These are phyloP conservation scores for Athripsodes cinereus DNA, from an alignment of 2,888 invertebrate genomes.

Conservation along the genomic window DNA sequence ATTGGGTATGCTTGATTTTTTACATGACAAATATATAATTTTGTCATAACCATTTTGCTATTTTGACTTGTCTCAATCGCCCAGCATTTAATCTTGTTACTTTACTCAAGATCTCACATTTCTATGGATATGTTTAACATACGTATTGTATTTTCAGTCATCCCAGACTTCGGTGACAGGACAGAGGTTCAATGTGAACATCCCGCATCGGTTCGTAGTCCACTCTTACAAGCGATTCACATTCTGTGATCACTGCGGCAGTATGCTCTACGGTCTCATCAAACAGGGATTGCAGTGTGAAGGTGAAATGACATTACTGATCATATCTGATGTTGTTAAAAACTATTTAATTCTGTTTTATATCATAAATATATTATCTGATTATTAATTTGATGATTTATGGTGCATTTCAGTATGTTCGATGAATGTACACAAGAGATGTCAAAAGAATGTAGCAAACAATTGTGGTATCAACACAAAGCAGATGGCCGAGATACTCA, in stretches of 20 bases:
- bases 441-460: constrained; percentile 98
- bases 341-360: too few species aligned
- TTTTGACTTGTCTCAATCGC: too few species aligned
- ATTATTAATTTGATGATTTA: background rate
- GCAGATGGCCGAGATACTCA: constrained; percentile 90
- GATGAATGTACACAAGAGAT: constrained; percentile 97
- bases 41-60: too few species aligned
- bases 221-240: constrained; percentile 98
- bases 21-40: too few species aligned
- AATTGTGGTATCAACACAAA: constrained; percentile 98
- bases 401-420: constrained; percentile 75
- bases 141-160: constrained; percentile 16
- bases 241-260: constrained; percentile 99
- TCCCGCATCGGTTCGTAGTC: constrained; percentile 93
- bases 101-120: too few species aligned
- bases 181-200: constrained; percentile 94
- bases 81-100: too few species aligned
- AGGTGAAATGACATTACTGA: constrained; percentile 44
- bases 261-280: constrained; percentile 91
- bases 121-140: too few species aligned
- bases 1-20: too few species aligned
- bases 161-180: constrained; percentile 56
- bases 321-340: too few species aligned
- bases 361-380: too few species aligned
- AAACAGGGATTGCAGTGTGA: constrained; percentile 96